Evolutionary conservation across 2,797 vertebrate genomes (phyloP), one percentile per base, ranked within the genome.

Genomic region (Zalophus californianus): DNA sequence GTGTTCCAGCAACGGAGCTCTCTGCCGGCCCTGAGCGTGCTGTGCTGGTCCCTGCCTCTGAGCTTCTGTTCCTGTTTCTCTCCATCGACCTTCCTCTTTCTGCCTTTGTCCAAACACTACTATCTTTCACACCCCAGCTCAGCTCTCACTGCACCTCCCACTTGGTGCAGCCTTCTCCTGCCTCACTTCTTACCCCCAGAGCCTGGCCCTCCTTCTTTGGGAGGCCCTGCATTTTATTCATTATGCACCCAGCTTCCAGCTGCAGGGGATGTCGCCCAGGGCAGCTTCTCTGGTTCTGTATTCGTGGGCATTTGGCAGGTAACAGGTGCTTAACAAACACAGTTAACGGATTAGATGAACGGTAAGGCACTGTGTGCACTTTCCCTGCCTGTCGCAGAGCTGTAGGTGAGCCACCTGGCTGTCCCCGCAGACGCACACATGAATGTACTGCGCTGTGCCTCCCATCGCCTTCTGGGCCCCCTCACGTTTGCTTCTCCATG

Each of bases 1-100:
- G 0, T 3, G 50, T 41, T 21, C 25, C 7, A 13, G 92, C 73
- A 29, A 7, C 0, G 0, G 54, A 58, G n/a, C 16, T 44, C 60
- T 41, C 29, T n/a, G 18, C 23, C 21, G 41, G 25, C 20, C 41
- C 23, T 29, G 20, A 3, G 10, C 10, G 27, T 32, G 12, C 32
- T 27, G 2, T 10, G 62, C 80, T 18, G 0, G 7, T 23, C 62
- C 18, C 14, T 0, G 10, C 27, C 41, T 35, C 77, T 44, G 50
- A 64, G 44, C 73, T 54, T 77, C 35, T 11, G 58, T 32, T 77
- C 66, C 12, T 2, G 8, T 21, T 29, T 82, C 80, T 77, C 32
- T 85, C 86, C 50, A n/a, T 12, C 58, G 29, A 70, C 54, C 35
- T 87, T 32, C n/a, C 56, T 66, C 38, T 60, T 75, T 50, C 35